These are phyloP conservation scores for Phoebastria nigripes DNA, from an alignment of 2,797 vertebrate genomes.

Conservation along the genomic window DNA sequence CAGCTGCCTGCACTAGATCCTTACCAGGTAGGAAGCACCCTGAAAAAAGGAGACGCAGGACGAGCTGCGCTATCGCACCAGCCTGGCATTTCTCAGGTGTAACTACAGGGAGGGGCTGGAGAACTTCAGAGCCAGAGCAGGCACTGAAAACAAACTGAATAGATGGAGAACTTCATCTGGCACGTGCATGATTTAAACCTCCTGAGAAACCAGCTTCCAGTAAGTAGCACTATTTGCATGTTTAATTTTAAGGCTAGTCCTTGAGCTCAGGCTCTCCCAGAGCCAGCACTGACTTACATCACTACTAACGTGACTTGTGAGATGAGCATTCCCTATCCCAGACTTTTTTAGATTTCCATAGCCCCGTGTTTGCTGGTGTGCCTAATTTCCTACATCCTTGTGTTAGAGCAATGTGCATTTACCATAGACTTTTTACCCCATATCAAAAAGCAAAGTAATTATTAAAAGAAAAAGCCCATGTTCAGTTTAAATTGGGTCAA, in stretches of 20 bases:
- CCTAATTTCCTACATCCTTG: fast-evolving
- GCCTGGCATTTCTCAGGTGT: not conserved
- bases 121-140: not conserved
- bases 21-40: fast-evolving
- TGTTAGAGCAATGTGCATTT: not conserved
- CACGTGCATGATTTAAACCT: fast-evolving
- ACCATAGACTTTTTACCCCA: fast-evolving
- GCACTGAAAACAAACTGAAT: fast-evolving
- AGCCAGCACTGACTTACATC: not conserved
- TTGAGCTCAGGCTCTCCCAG: not conserved
- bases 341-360: not conserved
- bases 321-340: fast-evolving
- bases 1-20: not conserved
- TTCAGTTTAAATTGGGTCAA: not conserved
- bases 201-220: not conserved
- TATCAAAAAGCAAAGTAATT: not conserved
- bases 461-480: fast-evolving
- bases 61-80: fast-evolving
- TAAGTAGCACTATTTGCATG: fast-evolving
- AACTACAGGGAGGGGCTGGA: fast-evolving
- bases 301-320: fast-evolving
- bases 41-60: not conserved
- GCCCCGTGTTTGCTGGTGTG: not conserved
- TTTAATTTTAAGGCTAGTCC: not conserved
- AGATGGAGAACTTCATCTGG: not conserved